Percentiles rank a stretch among this genome's conserved stretches.
Evolutionary conservation across 2,797 vertebrate genomes (phyloP).

Genomic region (Clamator glandarius): DNA sequence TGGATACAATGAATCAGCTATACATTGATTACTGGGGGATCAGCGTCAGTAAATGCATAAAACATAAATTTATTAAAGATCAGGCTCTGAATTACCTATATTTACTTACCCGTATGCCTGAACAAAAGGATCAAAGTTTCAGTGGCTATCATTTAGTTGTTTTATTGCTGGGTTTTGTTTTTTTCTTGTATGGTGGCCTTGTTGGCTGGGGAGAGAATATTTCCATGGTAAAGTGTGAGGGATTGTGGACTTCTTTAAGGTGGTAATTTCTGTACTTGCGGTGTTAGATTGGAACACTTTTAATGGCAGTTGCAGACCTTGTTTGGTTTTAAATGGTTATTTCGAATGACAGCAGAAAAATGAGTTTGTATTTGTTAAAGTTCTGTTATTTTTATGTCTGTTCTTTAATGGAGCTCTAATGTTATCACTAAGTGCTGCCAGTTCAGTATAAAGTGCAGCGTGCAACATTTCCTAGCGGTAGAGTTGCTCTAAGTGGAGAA

Average conservation of each 20-base stretch:
- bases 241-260: background rate
- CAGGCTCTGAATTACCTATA: background rate
- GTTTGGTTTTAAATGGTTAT: conserved; percentile 4
- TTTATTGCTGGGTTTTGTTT: background rate
- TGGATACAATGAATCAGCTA: background rate
- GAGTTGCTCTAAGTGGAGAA: conserved; percentile 33
- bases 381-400: background rate
- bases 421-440: background rate
- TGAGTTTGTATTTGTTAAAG: background rate
- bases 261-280: background rate
- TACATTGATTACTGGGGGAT: background rate
- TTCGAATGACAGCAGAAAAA: background rate
- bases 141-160: accelerated
- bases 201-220: background rate
- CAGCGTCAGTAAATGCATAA: background rate
- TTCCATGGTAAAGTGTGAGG: background rate
- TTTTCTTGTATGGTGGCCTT: background rate
- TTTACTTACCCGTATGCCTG: background rate
- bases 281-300: background rate
- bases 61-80: background rate
- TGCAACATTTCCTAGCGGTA: background rate
- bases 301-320: background rate
- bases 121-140: background rate
- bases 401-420: background rate
- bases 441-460: background rate